Base-by-base conservation (phyloP, 2,888 invertebrate species). In the Ptilodon capucinus region DNA sequence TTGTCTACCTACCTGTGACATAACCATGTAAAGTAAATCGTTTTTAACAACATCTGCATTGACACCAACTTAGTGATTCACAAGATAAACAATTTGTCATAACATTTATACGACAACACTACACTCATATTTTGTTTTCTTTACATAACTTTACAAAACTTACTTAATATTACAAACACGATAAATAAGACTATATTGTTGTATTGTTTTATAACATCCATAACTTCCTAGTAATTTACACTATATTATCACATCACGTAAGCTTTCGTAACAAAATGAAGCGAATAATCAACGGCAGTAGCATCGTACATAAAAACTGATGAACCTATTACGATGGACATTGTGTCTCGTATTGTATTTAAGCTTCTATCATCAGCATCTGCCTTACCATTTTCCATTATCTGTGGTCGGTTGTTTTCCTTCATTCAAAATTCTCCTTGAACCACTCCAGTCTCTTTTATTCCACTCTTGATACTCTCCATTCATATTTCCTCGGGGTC, bases 271-370 rank as follows among this genome's bases (percentile, higher is more conserved):
- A 48, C 47, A 55, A 52, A 55, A 55, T 60, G 52, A 62, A 51
- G 21, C 52, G 54, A 57, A 64, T 62, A 61, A 70, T 63, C 58
- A 60, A 66, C 57, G n/a, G n/a, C n/a, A 60, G 58, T 47, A 63
- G 68, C 60, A 60, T 48, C 46, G 54, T 52, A 64, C 60, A 74
- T 68, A 66, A 70, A 70, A 71, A 58, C 64, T 60, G 71, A 72
- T 72, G 64, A 62, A 57, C 17, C 51, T 51, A 48, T 64, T 60
- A 54, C 7, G 25, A 28, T 39, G 42, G 58, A 63, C 69, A 76
- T 73, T 74, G 64, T 63, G 57, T 54, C 54, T 47, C 44, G 56
- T 3, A n/a, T 28, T n/a, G 68, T 71, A 71, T 64, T n/a, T n/a
- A n/a, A n/a, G n/a, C n/a, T n/a, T n/a, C n/a, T n/a, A n/a, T n/a